Evolutionary conservation across 2,113 vertebrate genomes (phyloP).

Genomic region (Malurus alboscapulatus): DNA sequence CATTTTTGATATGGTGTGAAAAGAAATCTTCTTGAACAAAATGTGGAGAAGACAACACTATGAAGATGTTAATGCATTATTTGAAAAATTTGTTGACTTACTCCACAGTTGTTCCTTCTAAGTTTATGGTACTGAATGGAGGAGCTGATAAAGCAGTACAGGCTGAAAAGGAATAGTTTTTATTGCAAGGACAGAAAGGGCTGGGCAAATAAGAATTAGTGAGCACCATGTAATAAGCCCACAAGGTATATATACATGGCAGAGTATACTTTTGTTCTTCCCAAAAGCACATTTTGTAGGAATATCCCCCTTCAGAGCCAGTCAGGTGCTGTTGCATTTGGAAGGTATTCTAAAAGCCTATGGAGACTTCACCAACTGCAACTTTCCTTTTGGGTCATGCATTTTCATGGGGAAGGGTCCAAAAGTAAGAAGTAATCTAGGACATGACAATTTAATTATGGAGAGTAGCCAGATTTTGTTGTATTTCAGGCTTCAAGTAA

Average conservation of each 20-base stretch:
- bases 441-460: neutral
- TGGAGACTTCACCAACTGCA: fast-evolving
- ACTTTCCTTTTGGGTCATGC: neutral
- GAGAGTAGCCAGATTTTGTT: neutral
- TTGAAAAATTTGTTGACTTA: neutral
- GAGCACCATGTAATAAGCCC: neutral
- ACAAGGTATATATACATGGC: neutral
- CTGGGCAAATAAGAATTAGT: neutral
- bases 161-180: neutral
- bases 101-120: neutral
- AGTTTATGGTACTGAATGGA: neutral
- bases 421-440: neutral
- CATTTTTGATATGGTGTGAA: neutral
- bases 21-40: neutral
- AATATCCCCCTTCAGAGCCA: neutral
- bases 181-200: neutral
- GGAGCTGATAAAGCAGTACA: neutral
- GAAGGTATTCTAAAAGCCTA: neutral
- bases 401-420: neutral
- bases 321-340: neutral
- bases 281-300: neutral
- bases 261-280: neutral
- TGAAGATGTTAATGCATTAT: neutral
- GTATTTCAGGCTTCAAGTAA: neutral
- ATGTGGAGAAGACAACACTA: neutral